Evolutionary conservation across 2,797 vertebrate genomes (phyloP), one percentile per base, ranked within the genome.

Genomic region (Rhynchotus rufescens): DNA sequence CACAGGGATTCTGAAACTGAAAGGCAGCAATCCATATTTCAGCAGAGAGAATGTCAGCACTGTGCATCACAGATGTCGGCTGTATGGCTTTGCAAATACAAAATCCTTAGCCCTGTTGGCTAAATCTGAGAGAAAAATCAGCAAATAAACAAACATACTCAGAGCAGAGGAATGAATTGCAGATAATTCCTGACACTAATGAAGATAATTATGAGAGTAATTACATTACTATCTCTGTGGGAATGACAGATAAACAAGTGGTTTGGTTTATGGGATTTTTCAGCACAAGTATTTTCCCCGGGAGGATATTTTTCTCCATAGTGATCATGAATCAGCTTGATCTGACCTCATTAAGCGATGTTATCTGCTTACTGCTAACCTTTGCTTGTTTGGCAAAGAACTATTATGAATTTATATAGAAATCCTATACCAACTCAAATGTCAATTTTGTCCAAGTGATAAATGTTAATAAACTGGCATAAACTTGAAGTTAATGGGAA

Each of bases 221-320:
- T 99, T 98, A 99, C 98, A 99, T 99, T 99, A 99, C 98, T 98
- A 98, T 98, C 99, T 99, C 99, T 98, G 98, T 99, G 99, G 98
- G 99, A 99, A 99, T 99, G 99, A 98, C 98, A 97, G 98, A 98
- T 98, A 99, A 99, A 99, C 98, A 99, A 99, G 98, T 99, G 98
- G 98, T 98, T 98, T 98, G 98, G 98, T 99, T 98, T 98, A 98
- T 98, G 98, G 98, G 97, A 98, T 98, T 98, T 97, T 97, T 97
- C 97, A 97, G 97, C 91, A 95, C 96, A 97, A 98, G 97, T 97
- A 98, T 98, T 97, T 97, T 97, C 97, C 98, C 97, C 97, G 90
- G 95, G 97, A 97, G 98, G 91, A 95, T 97, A 95, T 96, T 95
- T 94, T 97, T 96, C 96, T 98, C 95, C 87, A 89, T 69, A 96